Base-by-base conservation (phyloP, 2,797 vertebrate species). In the Microctenopoma stevenorrisi region DNA sequence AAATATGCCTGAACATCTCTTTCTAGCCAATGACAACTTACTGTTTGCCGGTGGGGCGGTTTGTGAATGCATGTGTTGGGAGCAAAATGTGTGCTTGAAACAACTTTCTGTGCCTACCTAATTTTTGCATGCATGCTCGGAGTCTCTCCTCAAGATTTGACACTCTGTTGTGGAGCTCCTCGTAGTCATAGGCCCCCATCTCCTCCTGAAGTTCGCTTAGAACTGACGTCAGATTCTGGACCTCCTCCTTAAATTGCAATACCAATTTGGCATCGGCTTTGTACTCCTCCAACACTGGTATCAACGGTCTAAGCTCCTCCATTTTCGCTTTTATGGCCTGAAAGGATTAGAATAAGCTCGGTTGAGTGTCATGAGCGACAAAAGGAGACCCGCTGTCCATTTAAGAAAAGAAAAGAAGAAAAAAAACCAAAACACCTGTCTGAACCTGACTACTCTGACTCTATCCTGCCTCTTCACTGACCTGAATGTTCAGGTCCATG, bases 271-370 rank as follows among this genome's bases (percentile, higher is more conserved):
- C 97, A 94, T 99, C 97, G 92, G 97, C 97, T 92, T 98, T 99
- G 96, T 98, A 99, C 95, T 98, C 97, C 94, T 98, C 97, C 96
- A 99, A 96, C 93, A 99, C 97, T 90, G 98, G 98, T 92, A 99
- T 99, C 96, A 99, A 96, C 92, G 97, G 97, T 94, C 96, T 97
- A 96, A 99, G 95, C 94, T 98, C 98, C 94, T 98, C 97, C 98
- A 99, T 99, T 97, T 98, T 99, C 96, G 97, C 94, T 96, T 98
- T 99, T 95, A 99, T 98, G 84, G 96, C 97, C 98, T 99, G 96
- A 90, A 94, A 93, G 92, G 91, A 88, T 97, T 94, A 97, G 96
- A 98, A 98, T 97, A 97, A 96, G 96, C 96, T 95, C 84, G 94
- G 95, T 96, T 98, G 96, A 98, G 96, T 96, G 95, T 96, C 94